Base-by-base conservation (phyloP, 2,888 invertebrate genomes). In the Embidobia sp. region DNA sequence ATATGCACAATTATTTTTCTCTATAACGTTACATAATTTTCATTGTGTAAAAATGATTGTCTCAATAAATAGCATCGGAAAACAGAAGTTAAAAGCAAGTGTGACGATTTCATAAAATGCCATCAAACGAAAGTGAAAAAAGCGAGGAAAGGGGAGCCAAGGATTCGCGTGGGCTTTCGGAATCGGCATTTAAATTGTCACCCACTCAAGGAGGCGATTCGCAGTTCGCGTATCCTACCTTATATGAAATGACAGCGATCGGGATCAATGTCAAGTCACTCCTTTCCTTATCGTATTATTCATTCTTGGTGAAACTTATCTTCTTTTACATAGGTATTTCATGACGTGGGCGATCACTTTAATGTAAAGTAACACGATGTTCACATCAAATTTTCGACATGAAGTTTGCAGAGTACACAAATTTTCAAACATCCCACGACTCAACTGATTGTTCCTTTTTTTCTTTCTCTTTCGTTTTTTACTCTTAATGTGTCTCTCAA, bases 231-330 rank as follows among this genome's bases (percentile, higher is more conserved):
- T 61, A 19, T 64, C 61, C 67, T 57, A 29, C 61, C 51, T 72
- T 53, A 72, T 67, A 64, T 76, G 70, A 72, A 59, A 77, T 69
- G 64, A 67, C 63, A 55, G 59, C 73, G 72, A 80, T 81, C 79
- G 80, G 73, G 79, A 80, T 81, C 81, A 80, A 76, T 80, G 81
- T 80, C 82, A 75, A 77, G 51, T 77, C 59, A 51, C 55, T 75
- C 70, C 74, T 67, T 75, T 73, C 72, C 70, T 66, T 78, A 53
- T 59, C 40, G 35, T 57, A 59, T 73, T 59, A 74, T 61, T 57
- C 55, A 46, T 70, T 53, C 46, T 46, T 59, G 33, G 15, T 35
- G 70, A 44, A 57, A 69, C 49, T 49, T 59, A 59, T 40, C 42
- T 49, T 69, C 46, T 57, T 67, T n/a, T 57, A 22, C 48, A 57